Evolutionary conservation across 2,888 invertebrate genomes (phyloP), one percentile per base, ranked within the genome.

Genomic region (Octodonta nipae): DNA sequence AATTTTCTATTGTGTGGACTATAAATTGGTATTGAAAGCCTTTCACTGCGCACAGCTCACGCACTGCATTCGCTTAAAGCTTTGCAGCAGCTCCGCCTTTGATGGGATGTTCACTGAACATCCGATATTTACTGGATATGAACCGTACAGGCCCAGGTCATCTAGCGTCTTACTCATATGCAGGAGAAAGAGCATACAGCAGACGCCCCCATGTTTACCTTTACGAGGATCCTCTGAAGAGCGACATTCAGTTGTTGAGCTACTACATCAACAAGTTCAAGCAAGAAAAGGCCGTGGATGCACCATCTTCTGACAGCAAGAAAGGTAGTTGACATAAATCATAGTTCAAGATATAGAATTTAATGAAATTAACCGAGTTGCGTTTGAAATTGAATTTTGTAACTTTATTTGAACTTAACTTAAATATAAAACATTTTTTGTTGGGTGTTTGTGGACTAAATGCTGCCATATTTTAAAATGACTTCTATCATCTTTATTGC

Each of bases 161-260:
- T 68, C 73, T 87, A 64, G 77, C 88, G 48, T 83, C 83, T 65
- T 70, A 86, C 58, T 77, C 78, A 58, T 86, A 83, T 69, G 77
- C 82, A 58, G 86, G 82, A 54, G 79, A 78, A 54, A 81, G 75
- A 63, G 81, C 79, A 65, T 71, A 79, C 54, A 73, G 75, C 60
- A 77, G 85, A 55, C 71, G 75, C 55, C 75, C 81, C 41, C 75
- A 78, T 57, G 70, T 74, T 55, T 55, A 55, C 44, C 47, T 56
- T 30, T 69, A 68, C 51, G 78, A 83, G 53, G 66, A 70, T 44
- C 81, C 80, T 64, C 74, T 86, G 61, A 76, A 76, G 62, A 82
- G 75, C 63, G 86, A 86, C 67, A 83, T 87, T 62, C 82, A 82
- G 58, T 75, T 84, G 54, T 72, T 86, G 58, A 86, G 86, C 59